Evolutionary conservation across 2,113 vertebrate species (phyloP).

Genomic region (Calonectris borealis): DNA sequence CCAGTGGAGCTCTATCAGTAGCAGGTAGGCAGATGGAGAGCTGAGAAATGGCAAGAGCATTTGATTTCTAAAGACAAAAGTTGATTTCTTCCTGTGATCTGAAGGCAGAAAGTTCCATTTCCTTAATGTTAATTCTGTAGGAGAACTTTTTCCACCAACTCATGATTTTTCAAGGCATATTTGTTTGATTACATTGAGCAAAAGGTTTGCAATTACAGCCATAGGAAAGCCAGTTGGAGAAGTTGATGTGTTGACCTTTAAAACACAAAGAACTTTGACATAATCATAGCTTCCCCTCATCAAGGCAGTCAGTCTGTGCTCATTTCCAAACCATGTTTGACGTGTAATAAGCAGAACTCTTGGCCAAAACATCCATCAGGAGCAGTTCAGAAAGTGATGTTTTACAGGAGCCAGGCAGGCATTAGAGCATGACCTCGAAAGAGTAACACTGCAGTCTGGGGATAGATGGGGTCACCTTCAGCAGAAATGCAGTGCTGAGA

Average conservation of each 20-base stretch:
- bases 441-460: not conserved
- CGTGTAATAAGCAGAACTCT: not conserved
- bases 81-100: not conserved
- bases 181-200: not conserved
- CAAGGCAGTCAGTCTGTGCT: not conserved
- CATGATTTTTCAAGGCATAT: not conserved
- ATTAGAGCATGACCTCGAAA: not conserved
- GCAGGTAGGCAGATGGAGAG: not conserved
- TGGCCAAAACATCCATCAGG: constrained; percentile 10
- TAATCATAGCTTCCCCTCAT: not conserved
- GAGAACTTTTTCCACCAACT: not conserved
- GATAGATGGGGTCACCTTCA: not conserved
- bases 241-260: not conserved
- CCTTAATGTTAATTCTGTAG: not conserved
- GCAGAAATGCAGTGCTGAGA: constrained; percentile 1
- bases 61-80: not conserved
- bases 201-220: constrained; percentile 8
- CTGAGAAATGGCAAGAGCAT: not conserved
- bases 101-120: not conserved
- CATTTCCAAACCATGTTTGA: constrained; percentile 19
- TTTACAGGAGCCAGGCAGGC: constrained; percentile 29
- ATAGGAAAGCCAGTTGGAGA: not conserved
- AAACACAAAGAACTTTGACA: not conserved
- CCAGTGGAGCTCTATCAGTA: not conserved
- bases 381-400: not conserved